Conservation (phyloP, 1,140 invertebrate genomes). For the Apis dorsata region DNA sequence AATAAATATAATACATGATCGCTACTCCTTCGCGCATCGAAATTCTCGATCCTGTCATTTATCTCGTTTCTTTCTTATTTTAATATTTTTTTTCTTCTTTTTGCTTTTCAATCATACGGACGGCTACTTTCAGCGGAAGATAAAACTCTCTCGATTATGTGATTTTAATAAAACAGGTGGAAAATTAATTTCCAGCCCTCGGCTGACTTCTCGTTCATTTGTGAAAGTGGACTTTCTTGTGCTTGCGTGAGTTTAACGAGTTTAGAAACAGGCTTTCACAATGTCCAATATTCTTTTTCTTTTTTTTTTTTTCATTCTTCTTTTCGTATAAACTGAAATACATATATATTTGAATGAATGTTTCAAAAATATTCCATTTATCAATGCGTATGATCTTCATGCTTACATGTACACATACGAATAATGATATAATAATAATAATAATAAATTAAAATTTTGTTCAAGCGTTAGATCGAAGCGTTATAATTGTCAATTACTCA, state of each 20-base stretch:
- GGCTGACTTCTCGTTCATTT: slow-evolving; percentile 13
- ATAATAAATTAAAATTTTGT: background rate
- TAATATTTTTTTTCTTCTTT: background rate
- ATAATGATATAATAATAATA: too few relatives aligned
- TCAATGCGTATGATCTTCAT: background rate
- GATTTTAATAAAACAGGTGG: background rate
- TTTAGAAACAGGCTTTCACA: slow-evolving; percentile 29
- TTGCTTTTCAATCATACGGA: slow-evolving; percentile 48
- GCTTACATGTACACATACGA: background rate
- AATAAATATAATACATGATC: slow-evolving; percentile 33
- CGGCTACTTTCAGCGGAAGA: slow-evolving; percentile 48
- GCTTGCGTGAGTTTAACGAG: slow-evolving; percentile 1
- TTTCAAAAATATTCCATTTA: background rate
- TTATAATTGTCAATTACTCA: background rate
- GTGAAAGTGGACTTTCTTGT: background rate
- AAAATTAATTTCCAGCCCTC: slow-evolving; percentile 13
- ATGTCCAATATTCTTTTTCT: slow-evolving; percentile 17
- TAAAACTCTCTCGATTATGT: slow-evolving; percentile 5
- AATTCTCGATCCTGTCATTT: background rate
- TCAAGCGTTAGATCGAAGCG: background rate
- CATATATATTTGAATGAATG: background rate
- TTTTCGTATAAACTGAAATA: background rate
- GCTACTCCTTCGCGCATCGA: background rate
- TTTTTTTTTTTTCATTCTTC: background rate
- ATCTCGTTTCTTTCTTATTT: background rate